Evolutionary conservation across 2,797 vertebrate genomes (phyloP).

Genomic region (Heliangelus exortis): DNA sequence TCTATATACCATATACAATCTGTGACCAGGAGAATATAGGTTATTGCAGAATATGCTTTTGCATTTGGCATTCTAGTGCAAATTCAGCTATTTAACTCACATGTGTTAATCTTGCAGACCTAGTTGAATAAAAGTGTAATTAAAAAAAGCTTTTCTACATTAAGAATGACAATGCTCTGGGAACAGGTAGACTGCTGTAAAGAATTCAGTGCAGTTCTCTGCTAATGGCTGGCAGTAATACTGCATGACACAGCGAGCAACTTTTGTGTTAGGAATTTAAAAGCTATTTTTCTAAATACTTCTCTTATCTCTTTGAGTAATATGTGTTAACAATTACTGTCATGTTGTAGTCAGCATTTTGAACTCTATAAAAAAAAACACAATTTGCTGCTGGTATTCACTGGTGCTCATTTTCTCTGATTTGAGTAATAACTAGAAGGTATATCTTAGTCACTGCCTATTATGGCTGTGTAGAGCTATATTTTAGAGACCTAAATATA

Average conservation of each 20-base stretch:
- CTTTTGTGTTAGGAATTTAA: not conserved
- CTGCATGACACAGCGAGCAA: not conserved
- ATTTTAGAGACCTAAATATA: not conserved
- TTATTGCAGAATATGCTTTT: not conserved
- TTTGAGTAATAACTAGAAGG: not conserved
- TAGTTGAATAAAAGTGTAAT: not conserved
- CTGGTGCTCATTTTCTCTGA: not conserved
- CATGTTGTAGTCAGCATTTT: not conserved
- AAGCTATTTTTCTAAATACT: not conserved
- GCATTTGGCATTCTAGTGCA: not conserved
- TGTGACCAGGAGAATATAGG: not conserved
- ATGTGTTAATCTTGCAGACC: not conserved
- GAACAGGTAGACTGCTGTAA: not conserved
- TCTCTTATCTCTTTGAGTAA: not conserved
- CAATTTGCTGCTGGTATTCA: not conserved
- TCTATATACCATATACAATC: fast-evolving
- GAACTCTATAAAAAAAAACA: not conserved
- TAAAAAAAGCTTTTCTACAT: not conserved
- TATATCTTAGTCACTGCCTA: not conserved
- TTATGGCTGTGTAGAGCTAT: not conserved
- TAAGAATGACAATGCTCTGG: not conserved
- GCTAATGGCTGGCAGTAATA: not conserved
- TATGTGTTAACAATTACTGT: not conserved
- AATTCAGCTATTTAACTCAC: not conserved
- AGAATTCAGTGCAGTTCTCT: not conserved